Evolutionary conservation across 2,113 vertebrate species (phyloP), one percentile per base, ranked within the genome.

Genomic region (Hemichromis elongatus): DNA sequence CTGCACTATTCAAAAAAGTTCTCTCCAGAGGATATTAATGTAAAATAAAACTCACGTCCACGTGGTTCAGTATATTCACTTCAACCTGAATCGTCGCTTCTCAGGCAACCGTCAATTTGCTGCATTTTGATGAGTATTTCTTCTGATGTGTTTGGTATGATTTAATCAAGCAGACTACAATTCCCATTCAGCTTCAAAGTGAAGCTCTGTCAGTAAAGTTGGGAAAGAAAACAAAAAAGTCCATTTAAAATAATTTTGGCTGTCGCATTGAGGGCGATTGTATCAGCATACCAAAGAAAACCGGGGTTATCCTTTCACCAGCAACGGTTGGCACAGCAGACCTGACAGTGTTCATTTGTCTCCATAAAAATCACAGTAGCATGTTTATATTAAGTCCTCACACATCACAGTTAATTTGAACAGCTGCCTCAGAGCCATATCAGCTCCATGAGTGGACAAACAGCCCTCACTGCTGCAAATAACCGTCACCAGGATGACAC

Each of bases 381-480:
- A 18, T 88, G 90, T 92, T 89, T 84, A 84, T 82, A 83, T 88
- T 86, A 88, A 84, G 90, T 77, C 86, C 61, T 90, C 47, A 59
- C 11, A 83, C 84, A 90, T 89, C 91, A 37, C 35, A 45, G 83
- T 86, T 88, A 3, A 92, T 94, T 93, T 93, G 91, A 94, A 92
- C 93, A 94, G 92, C 92, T 93, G 92, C 88, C 54, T 91, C 83
- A 0, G 83, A 88, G 87, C 55, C 40, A 9, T 70, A 87, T 89
- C 75, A 47, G 78, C 86, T 77, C 83, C 35, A 10, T 1, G 85
- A 88, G 75, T 77, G 85, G 85, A 90, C 89, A 92, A 82, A 90
- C 86, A 92, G 84, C 37, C 57, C 68, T 59, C 84, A 80, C 42
- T 42, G 52, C 78, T 37, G 80, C 79, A 91, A 90, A 90, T 79